Percentiles rank a stretch among this genome's conserved stretches.
Conservation (phyloP, 1,140 invertebrate genomes). For the Macrocentrus cingulum region DNA sequence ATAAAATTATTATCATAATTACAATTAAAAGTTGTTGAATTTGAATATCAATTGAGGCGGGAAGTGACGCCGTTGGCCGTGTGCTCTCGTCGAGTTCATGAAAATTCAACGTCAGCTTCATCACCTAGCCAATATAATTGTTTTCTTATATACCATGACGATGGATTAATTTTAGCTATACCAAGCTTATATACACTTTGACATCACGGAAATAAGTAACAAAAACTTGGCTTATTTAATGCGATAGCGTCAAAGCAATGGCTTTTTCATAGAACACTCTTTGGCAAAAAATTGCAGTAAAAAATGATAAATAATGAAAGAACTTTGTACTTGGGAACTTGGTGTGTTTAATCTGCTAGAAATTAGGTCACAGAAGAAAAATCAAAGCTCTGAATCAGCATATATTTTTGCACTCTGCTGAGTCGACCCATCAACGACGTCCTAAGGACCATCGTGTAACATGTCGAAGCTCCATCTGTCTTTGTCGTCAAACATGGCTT, state of each 20-base stretch:
- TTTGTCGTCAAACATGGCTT: too few species aligned
- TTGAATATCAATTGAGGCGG: slow-evolving; percentile 32
- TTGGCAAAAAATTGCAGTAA: not conserved
- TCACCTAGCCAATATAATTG: slow-evolving; percentile 28
- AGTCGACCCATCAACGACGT: too few species aligned
- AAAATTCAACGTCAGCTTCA: slow-evolving; percentile 29
- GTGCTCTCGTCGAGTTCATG: slow-evolving; percentile 19
- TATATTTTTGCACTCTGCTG: not conserved
- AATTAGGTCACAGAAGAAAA: not conserved
- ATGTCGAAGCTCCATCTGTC: too few species aligned
- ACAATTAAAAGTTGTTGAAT: slow-evolving; percentile 34
- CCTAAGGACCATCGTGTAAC: too few species aligned
- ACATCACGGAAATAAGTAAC: not conserved
- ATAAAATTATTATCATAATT: slow-evolving; percentile 34
- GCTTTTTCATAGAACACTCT: not conserved
- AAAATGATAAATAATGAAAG: slow-evolving; percentile 1
- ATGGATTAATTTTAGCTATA: slow-evolving; percentile 7
- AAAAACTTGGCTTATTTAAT: not conserved
- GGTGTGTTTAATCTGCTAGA: slow-evolving; percentile 7
- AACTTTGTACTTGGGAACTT: not conserved
- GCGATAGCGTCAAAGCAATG: not conserved
- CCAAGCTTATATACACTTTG: not conserved
- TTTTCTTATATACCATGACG: slow-evolving; percentile 25
- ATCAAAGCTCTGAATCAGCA: slow-evolving; percentile 15
- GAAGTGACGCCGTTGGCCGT: not conserved